phyloP scores from a whole-genome alignment of 2,113 vertebrate genomes.

The Lucifuga dentata region DNA sequence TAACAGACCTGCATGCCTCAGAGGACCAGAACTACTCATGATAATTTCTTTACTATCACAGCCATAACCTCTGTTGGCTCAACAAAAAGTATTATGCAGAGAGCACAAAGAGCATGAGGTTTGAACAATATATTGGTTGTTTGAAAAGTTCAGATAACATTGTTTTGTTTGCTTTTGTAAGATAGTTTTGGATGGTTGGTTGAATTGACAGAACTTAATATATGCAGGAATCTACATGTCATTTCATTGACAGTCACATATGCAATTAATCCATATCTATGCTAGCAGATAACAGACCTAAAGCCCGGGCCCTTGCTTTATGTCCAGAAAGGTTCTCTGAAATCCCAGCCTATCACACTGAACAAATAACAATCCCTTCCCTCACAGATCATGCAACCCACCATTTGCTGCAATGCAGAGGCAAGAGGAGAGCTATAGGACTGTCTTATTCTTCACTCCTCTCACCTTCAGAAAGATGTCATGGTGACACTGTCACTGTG shows the following conservation, averaged over 20 bases:
- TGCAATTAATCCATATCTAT: constrained; percentile 74
- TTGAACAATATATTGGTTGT: constrained; percentile 22
- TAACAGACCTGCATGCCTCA: constrained; percentile 19
- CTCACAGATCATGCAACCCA: constrained; percentile 47
- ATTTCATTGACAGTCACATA: constrained; percentile 58
- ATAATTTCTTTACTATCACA: constrained; percentile 35
- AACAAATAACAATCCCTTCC: constrained; percentile 67
- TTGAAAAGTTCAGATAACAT: constrained; percentile 50
- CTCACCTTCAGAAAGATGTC: constrained; percentile 48
- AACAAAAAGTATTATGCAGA: constrained; percentile 28
- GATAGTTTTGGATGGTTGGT: constrained; percentile 46
- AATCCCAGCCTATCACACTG: constrained; percentile 48
- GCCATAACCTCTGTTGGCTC: constrained; percentile 23
- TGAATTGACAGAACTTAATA: constrained; percentile 57
- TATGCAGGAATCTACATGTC: constrained; percentile 56
- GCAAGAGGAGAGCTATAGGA: constrained; percentile 44
- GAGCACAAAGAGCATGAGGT: constrained; percentile 15
- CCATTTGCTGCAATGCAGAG: constrained; percentile 79
- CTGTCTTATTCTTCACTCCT: constrained; percentile 55
- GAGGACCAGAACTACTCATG: neutral
- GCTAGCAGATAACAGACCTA: constrained; percentile 58
- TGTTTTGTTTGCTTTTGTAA: constrained; percentile 21
- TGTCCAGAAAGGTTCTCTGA: constrained; percentile 39
- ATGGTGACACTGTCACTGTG: constrained; percentile 5
- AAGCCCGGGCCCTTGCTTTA: constrained; percentile 51